Evolutionary conservation across 2,113 vertebrate species (phyloP), one percentile per base, ranked within the genome.

Genomic region (Mionectes macconnelli): DNA sequence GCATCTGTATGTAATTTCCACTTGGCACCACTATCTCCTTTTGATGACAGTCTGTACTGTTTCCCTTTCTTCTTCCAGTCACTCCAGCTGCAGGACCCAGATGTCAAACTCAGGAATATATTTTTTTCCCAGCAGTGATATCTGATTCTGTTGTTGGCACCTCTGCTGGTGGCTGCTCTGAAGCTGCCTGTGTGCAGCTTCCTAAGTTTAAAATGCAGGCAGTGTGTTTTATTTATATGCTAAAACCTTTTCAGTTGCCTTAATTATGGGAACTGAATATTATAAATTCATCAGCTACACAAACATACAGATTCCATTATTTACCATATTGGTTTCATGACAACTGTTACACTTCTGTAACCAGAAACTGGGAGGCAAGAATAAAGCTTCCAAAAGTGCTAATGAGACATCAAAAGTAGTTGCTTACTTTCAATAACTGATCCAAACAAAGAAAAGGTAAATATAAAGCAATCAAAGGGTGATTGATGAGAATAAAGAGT

Each of bases 71-170:
- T 94, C 94, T 95, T 95, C 93, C 73, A 95, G 95, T 96, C 94
- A 81, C 94, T 97, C 98, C 98, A 98, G 98, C 98, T 98, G 98
- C 97, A 97, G 93, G 86, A 85, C 95, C 97, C 97, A 98, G 98
- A 98, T 97, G 97, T 98, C 97, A 98, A 96, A 93, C 49, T 92
- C 76, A 95, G 91, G 96, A 97, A 97, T 92, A 92, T 86, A 60
- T 96, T 90, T 94, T 89, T 69, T 85, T 96, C 96, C 95, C 90
- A 70, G 95, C 96, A 96, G 78, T 85, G 49, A 67, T 96, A 96
- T 90, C 96, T 97, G 96, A 95, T 96, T 96, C 93, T 97, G 92
- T 57, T 77, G 4, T 80, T 96, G 96, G 90, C 87, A 93, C 88
- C 97, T 93, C 96, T 94, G 92, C 88, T 97, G 55, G 27, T 97